A percentile compares a stretch with the other conserved stretches of the same genome.
Conservation (phyloP, 2,113 vertebrate genomes). For the Hylia prasina region DNA sequence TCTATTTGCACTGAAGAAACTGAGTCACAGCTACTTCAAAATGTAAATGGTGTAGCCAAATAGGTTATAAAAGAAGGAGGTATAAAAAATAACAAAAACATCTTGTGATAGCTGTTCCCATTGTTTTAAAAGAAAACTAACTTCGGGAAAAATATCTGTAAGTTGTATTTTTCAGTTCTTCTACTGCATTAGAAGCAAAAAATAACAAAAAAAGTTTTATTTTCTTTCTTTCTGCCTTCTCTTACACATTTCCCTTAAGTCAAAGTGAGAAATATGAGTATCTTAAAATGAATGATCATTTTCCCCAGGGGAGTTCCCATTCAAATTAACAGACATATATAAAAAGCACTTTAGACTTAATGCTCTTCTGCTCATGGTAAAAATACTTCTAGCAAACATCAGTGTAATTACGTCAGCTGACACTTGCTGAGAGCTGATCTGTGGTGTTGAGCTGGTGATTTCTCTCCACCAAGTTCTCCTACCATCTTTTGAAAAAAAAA, state of each 20-base stretch:
- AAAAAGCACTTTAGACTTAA: neutral
- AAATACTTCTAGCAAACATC: neutral
- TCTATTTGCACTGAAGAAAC: neutral
- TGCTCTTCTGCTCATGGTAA: neutral
- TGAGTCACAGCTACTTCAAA: neutral
- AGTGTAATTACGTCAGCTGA: neutral
- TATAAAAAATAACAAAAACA: neutral
- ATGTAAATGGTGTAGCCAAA: neutral
- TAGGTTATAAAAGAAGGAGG: neutral
- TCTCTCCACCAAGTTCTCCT: neutral
- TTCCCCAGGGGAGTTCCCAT: neutral
- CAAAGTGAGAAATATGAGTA: neutral
- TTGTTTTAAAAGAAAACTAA: neutral
- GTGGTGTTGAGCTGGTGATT: neutral
- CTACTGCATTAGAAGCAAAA: neutral
- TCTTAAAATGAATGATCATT: conserved; percentile 5
- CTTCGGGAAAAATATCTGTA: neutral
- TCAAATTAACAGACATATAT: neutral
- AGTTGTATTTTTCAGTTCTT: neutral
- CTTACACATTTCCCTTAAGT: neutral
- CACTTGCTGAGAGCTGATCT: neutral
- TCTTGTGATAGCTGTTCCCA: neutral
- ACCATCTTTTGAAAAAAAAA: neutral
- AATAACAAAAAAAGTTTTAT: neutral
- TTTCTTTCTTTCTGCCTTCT: neutral